Evolutionary conservation across 2,888 invertebrate genomes (phyloP).

Genomic region (Scrobipalpa atriplicella): DNA sequence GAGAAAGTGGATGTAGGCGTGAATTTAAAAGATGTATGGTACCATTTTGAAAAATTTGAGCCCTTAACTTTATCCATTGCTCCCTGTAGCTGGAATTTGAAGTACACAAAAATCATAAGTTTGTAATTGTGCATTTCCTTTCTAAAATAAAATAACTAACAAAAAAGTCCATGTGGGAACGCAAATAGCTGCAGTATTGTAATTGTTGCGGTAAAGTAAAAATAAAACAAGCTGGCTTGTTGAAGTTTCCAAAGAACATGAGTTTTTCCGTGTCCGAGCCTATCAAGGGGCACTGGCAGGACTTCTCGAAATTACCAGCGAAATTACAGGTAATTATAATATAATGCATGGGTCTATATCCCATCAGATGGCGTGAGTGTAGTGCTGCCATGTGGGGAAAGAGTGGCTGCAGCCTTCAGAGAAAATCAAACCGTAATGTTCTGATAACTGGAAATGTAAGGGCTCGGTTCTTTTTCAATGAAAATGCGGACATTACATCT

Average conservation of each 20-base stretch:
- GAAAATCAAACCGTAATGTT: slow-evolving; percentile 7
- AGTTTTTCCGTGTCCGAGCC: slow-evolving; percentile 26
- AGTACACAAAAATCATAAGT: not conserved
- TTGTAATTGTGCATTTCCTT: too few relatives aligned
- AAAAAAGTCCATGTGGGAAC: slow-evolving; percentile 29
- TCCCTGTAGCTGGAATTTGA: too few relatives aligned
- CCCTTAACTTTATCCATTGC: too few relatives aligned
- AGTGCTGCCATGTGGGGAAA: slow-evolving; percentile 41
- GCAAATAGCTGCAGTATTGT: slow-evolving; percentile 20
- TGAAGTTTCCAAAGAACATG: slow-evolving; percentile 25
- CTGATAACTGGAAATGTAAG: not conserved
- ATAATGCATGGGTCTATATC: slow-evolving; percentile 30
- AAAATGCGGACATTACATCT: too few relatives aligned
- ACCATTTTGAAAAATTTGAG: too few relatives aligned
- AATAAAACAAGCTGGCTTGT: slow-evolving; percentile 11
- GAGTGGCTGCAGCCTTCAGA: slow-evolving; percentile 43
- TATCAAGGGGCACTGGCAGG: slow-evolving; percentile 21
- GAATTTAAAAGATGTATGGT: too few relatives aligned
- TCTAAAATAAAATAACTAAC: not conserved
- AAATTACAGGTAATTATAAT: slow-evolving; percentile 35
- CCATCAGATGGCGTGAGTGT: slow-evolving; percentile 58
- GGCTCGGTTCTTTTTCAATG: not conserved
- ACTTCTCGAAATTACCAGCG: slow-evolving; percentile 21
- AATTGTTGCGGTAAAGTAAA: slow-evolving; percentile 23
- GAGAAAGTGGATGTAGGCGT: too few relatives aligned